A percentile compares a stretch with the other conserved stretches of the same genome.
phyloP scores from a whole-genome alignment of 2,113 vertebrate genomes.

The Phrynosoma platyrhinos region DNA sequence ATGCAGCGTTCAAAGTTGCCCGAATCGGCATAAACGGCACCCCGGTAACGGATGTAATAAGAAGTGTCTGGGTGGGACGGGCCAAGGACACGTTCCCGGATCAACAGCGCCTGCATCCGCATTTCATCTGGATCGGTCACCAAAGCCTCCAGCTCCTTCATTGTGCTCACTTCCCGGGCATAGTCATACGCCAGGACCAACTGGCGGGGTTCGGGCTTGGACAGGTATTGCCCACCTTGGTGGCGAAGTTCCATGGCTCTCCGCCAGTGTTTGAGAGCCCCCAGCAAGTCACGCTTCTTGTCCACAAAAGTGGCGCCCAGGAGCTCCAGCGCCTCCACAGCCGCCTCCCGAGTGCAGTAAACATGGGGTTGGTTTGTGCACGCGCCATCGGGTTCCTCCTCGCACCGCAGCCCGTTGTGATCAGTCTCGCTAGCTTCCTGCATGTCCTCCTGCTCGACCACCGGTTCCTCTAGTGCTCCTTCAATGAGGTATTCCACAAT shows the following conservation, averaged over 20 bases:
- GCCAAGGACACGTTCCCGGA: slow-evolving; percentile 92
- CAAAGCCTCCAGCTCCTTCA: slow-evolving; percentile 90
- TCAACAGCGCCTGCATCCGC: slow-evolving; percentile 93
- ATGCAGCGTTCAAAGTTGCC: slow-evolving; percentile 95
- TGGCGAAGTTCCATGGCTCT: slow-evolving; percentile 92
- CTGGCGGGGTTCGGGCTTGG: slow-evolving; percentile 85
- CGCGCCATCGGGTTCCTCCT: neutral
- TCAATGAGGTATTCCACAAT: slow-evolving; percentile 95
- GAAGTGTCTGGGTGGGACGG: slow-evolving; percentile 95
- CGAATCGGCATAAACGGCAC: slow-evolving; percentile 93
- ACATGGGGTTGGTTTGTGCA: slow-evolving; percentile 34
- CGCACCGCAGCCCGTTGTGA: neutral
- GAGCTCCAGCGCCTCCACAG: slow-evolving; percentile 88
- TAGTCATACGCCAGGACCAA: slow-evolving; percentile 90
- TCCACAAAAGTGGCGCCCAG: slow-evolving; percentile 95
- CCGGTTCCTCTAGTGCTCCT: slow-evolving; percentile 57
- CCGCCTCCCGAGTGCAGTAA: slow-evolving; percentile 82
- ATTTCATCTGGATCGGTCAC: slow-evolving; percentile 95
- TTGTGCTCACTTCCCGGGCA: slow-evolving; percentile 84
- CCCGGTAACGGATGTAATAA: slow-evolving; percentile 95
- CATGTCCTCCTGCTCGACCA: too few relatives aligned
- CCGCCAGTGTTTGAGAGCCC: slow-evolving; percentile 92
- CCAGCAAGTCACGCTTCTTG: slow-evolving; percentile 92
- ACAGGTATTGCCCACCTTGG: slow-evolving; percentile 77
- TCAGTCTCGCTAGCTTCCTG: accelerated